Base-by-base conservation (phyloP, 2,797 vertebrate species). In the Euthynnus affinis region DNA sequence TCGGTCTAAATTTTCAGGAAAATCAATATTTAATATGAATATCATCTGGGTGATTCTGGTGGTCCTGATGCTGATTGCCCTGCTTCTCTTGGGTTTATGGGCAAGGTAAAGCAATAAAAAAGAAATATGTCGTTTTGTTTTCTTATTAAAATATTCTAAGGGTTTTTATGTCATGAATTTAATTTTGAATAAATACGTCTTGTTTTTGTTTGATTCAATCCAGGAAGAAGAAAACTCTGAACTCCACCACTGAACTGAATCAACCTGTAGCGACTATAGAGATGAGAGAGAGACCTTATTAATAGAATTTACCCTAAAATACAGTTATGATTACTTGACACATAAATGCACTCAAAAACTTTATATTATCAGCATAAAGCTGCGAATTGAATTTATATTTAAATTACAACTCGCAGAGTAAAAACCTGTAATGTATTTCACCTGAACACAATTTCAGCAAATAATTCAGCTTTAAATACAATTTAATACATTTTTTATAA, bases 71-170 rank as follows among this genome's bases (percentile, higher is more conserved):
- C 40, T 70, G 66, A 37, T 55, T 73, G 27, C 9, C 55, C 13
- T 78, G 63, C 12, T 72, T 29, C 18, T 73, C 37, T 6, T 79
- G 27, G 10, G 3, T 67, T 56, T 66, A 69, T 66, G 56, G 76
- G 22, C 0, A 9, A 73, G 76, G 63, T 72, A 55, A 53, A 53
- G 52, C n/a, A 23, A 34, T 51, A 10, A 49, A 18, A 46, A 20
- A 6, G 6, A 44, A 3, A 15, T 32, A 10, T 5, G 6, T 70
- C 5, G 13, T 14, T 44, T 44, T 44, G 3, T 13, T 15, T 44
- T 44, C 42, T 40, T 8, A 8, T 46, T 17, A 2, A 17, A 46
- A 17, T 17, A 46, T 17, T 18, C 13, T 46, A 1, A 46, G 4
- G 4, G 44, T 46, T 46, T 46, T 27, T 27, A 1, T 9, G 17